These are phyloP conservation scores for Epizoanthus stellaris DNA, from an alignment of 92 coral and sea anemone species.

Conservation along the genomic window DNA sequence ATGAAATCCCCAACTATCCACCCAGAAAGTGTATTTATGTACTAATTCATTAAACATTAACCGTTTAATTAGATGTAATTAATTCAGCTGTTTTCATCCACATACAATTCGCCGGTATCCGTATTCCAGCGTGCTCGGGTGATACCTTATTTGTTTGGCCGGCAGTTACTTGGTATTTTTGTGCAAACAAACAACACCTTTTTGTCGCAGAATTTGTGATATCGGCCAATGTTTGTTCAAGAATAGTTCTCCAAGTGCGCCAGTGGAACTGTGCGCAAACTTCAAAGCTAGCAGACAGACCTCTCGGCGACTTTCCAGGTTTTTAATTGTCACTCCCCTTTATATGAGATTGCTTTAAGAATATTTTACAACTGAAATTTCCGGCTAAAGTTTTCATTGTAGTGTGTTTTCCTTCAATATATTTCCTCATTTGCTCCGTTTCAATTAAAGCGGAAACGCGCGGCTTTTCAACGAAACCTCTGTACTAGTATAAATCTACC, in stretches of 20 bases:
- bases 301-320: constrained; percentile 29
- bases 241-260: not conserved
- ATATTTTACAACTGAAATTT: constrained; percentile 16
- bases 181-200: not conserved
- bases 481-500: not conserved
- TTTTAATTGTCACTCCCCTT: constrained; percentile 20
- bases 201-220: not conserved
- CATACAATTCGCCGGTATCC: no score
- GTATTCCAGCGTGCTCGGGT: no score
- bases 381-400: constrained; percentile 15
- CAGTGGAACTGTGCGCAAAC: not conserved
- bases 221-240: not conserved
- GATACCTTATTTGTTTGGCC: no score
- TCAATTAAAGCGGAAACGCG: constrained; percentile 21
- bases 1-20: no score
- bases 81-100: no score
- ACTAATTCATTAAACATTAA: no score
- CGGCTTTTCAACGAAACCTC: not conserved
- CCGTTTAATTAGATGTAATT: no score
- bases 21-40: no score
- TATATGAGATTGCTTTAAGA: constrained; percentile 6
- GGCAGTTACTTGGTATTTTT: no score
- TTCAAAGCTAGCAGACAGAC: constrained; percentile 6
- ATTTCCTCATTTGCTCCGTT: constrained; percentile 13
- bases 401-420: constrained; percentile 19